Base-by-base conservation (phyloP, 2,888 invertebrate species). In the Clunio marinus region DNA sequence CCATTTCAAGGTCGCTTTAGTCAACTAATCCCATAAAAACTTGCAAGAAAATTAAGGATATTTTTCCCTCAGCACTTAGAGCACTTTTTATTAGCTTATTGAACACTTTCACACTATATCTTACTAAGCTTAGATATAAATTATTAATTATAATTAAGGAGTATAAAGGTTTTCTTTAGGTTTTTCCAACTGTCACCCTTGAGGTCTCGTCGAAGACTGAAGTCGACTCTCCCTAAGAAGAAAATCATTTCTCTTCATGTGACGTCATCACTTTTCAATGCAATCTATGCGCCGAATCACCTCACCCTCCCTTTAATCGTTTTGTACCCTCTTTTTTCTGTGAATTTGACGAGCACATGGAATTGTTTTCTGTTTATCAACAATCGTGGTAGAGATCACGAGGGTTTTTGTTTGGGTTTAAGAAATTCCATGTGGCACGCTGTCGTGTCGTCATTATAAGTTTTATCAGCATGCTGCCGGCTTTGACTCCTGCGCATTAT, bases 1-100 rank as follows among this genome's bases (percentile, higher is more conserved):
- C 79, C 79, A 79, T 79, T 74, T 77, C 75, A 69, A 71, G 71
- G 71, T 71, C 71, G 71, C 70, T 25, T 57, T 65, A 27, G 57
- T 13, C 24, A 24, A 65, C 37, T 62, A 66, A 63, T 46, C 32
- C 27, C 45, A 55, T 59, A 58, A 46, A 69, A 45, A 57, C n/a
- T 57, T 63, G 7, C 17, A 69, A 25, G 51, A 69, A 37, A 67
- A 32, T 0, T 17, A 66, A 55, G 8, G 1, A n/a, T 58, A 46
- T 37, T 63, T 24, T 4, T 8, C 15, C 13, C 15, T 7, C 24
- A 2, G 28, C 37, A 55, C 55, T 51, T 46, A 8, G 17, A 27
- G 8, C n/a, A 66, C 66, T 66, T 22, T 20, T 55, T 1, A 45
- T 41, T 15, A 45, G 25, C 55, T 63, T 46, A 3, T 2, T 5